Conservation (phyloP, 1,140 invertebrate genomes). For the Coboldia fuscipes region DNA sequence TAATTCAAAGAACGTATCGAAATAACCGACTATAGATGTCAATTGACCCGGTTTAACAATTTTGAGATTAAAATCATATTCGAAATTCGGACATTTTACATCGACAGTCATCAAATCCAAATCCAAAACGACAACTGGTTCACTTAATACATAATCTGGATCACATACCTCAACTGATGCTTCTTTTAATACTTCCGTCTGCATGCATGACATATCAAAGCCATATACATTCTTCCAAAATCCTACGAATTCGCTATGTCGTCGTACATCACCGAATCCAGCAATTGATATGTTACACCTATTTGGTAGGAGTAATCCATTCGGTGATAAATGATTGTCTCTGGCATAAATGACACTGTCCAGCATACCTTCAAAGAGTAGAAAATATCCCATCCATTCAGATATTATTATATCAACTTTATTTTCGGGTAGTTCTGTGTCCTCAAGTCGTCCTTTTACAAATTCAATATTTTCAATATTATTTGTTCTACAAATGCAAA, state of each 20-base stretch:
- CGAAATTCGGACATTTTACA: conserved; percentile 61
- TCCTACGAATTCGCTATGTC: conserved; percentile 48
- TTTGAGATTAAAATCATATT: conserved; percentile 48
- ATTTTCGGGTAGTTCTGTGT: conserved; percentile 50
- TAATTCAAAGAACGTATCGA: conserved; percentile 73
- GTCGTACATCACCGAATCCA: conserved; percentile 67
- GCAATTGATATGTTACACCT: conserved; percentile 71
- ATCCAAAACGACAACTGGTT: conserved; percentile 35
- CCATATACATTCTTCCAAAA: conserved; percentile 97
- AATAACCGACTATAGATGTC: conserved; percentile 82
- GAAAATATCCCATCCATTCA: conserved; percentile 99
- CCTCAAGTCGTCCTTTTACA: conserved; percentile 69
- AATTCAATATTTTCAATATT: conserved; percentile 37
- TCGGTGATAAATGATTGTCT: conserved; percentile 63
- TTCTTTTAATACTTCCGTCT: conserved; percentile 70
- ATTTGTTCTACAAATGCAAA: conserved; percentile 31
- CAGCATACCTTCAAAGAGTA: conserved; percentile 96
- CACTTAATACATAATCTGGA: conserved; percentile 53
- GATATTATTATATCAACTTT: conserved; percentile 93
- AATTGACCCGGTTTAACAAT: conserved; percentile 48
- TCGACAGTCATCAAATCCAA: conserved; percentile 68
- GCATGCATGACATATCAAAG: conserved; percentile 91
- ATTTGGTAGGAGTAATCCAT: conserved; percentile 65
- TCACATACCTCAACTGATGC: conserved; percentile 73
- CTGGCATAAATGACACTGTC: conserved; percentile 81